Percentiles rank a stretch among this genome's conserved stretches.
Evolutionary conservation across 2,888 invertebrate species (phyloP).

Genomic region (Drosophila subsilvestris): DNA sequence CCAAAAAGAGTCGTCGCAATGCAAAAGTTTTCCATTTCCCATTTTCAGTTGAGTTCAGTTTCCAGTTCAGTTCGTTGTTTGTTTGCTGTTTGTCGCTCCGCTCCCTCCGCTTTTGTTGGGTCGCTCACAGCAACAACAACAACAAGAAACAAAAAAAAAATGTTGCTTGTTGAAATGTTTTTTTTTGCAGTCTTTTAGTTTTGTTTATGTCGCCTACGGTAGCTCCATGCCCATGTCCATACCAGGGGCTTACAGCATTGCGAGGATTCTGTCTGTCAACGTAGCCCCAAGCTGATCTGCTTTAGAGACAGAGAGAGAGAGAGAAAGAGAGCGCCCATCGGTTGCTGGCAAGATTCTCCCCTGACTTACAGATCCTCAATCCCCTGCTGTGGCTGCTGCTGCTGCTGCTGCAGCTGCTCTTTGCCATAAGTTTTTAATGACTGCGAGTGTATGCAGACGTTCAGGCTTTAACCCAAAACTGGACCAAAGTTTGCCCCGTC

Average conservation of each 20-base stretch:
- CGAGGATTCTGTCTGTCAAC: too few species aligned
- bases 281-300: not conserved
- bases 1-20: constrained; percentile 19
- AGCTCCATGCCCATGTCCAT: too few species aligned
- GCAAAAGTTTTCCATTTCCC: constrained; percentile 49
- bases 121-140: too few species aligned
- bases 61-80: constrained; percentile 46
- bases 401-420: too few species aligned
- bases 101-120: constrained; percentile 37
- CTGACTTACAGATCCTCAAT: not conserved
- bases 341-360: too few species aligned
- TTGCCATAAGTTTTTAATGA: not conserved
- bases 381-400: too few species aligned
- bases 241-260: too few species aligned
- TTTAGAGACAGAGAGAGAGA: not conserved
- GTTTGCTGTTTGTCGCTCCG: constrained; percentile 65
- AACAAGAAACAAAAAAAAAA: constrained; percentile 2
- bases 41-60: constrained; percentile 48
- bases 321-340: not conserved
- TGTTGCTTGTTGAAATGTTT: constrained; percentile 58
- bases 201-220: constrained; percentile 18
- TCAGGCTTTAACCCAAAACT: not conserved
- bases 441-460: not conserved
- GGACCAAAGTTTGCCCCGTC: constrained; percentile 17
- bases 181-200: constrained; percentile 61